Percentiles rank a stretch among this genome's conserved stretches.
phyloP scores from a whole-genome alignment of 1,140 invertebrate genomes.

The Asbolus verrucosus region DNA sequence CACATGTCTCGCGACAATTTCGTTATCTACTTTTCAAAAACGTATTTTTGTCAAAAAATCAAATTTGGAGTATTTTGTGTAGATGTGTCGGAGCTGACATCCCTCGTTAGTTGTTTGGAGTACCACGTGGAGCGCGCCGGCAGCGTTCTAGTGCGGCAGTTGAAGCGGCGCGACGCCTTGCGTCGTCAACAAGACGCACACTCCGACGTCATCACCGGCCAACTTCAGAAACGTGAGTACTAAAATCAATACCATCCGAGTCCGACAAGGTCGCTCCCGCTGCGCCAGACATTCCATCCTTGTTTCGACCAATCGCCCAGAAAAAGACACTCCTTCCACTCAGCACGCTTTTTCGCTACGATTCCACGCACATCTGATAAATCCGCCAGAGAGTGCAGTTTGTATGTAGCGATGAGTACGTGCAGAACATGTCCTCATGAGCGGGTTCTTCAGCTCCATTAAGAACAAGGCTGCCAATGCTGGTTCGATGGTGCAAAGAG shows the following conservation, averaged over 20 bases:
- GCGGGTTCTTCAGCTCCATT: slow-evolving; percentile 61
- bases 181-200: slow-evolving; percentile 61
- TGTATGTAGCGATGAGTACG: slow-evolving; percentile 37
- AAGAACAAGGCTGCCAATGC: slow-evolving; percentile 57
- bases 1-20: too few species aligned
- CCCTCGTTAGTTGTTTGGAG: slow-evolving; percentile 44
- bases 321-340: background rate
- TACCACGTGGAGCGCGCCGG: slow-evolving; percentile 49
- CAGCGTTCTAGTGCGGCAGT: slow-evolving; percentile 57
- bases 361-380: slow-evolving; percentile 47
- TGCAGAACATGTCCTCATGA: slow-evolving; percentile 59
- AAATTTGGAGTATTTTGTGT: background rate
- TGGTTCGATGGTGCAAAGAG: slow-evolving; percentile 48
- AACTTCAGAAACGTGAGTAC: slow-evolving; percentile 59
- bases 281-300: background rate
- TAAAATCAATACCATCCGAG: slow-evolving; percentile 22
- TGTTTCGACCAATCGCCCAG: background rate
- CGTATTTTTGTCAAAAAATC: background rate
- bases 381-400: slow-evolving; percentile 43
- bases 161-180: slow-evolving; percentile 63
- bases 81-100: slow-evolving; percentile 45
- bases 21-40: background rate
- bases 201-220: slow-evolving; percentile 60
- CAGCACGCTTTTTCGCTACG: background rate
- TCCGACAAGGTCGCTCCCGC: background rate